A percentile compares a stretch with the other conserved stretches of the same genome.
These are phyloP conservation scores for Sphenopsis melanotis DNA, from an alignment of 2,797 vertebrate species.

Conservation along the genomic window DNA sequence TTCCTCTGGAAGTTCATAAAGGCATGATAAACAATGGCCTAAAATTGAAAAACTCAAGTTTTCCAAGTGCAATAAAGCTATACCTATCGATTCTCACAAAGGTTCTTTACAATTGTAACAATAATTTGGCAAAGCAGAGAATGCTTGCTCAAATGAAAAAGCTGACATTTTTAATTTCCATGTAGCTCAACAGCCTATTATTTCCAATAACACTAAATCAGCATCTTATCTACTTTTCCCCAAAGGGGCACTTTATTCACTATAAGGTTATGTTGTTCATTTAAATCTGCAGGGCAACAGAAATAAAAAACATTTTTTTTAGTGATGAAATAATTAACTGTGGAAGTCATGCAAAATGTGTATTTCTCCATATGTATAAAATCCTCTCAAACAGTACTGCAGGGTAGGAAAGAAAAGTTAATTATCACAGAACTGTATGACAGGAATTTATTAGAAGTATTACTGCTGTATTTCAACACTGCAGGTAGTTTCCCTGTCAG, in stretches of 20 bases:
- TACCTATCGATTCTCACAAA: neutral
- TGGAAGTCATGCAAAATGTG: neutral
- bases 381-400: neutral
- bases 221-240: neutral
- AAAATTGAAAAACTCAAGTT: neutral
- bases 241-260: neutral
- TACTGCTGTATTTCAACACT: neutral
- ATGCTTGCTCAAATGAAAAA: neutral
- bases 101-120: neutral
- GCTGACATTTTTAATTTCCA: neutral
- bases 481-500: neutral
- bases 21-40: neutral
- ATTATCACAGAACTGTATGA: neutral
- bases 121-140: neutral
- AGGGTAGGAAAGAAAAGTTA: constrained; percentile 1
- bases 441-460: constrained; percentile 15
- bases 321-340: neutral
- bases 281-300: neutral
- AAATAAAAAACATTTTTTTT: neutral
- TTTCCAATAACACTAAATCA: neutral
- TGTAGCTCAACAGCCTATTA: neutral
- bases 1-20: neutral
- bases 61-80: neutral
- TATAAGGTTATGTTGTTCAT: neutral
- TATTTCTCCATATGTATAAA: neutral